Base-by-base conservation (phyloP, 2,113 vertebrate genomes). In the Vanacampus margaritifer region DNA sequence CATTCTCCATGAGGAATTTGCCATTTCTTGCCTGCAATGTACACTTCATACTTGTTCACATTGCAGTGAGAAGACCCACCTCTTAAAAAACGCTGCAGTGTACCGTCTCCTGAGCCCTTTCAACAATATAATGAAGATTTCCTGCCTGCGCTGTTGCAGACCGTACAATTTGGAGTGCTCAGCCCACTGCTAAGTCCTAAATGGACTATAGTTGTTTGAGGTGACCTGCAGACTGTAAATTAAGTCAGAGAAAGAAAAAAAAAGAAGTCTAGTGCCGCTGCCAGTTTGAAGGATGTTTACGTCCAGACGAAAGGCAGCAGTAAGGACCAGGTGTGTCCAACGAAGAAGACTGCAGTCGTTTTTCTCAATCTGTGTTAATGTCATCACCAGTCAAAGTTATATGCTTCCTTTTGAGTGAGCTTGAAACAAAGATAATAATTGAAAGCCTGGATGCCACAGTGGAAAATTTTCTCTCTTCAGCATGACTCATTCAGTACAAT, bases 81-180 rank as follows among this genome's bases (percentile, higher is more conserved):
- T 53, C n/a, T 74, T 65, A 54, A 59, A 61, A 54, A 71, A 76
- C 45, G 12, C 57, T 62, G 56, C 39, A 69, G 7, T 39, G 28
- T 32, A 11, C 32, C 13, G 3, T 73, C 57, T 63, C 58, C 62
- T 23, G 41, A 66, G 71, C 59, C 41, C 19, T 64, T 67, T 69
- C 64, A 66, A 76, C 67, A 46, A 9, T 32, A 56, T 5, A 83
- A 66, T 67, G 72, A 68, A 68, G 57, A 68, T 71, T 69, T 41
- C 6, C 60, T 57, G 48, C 35, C 36, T 64, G 39, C 39, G n/a
- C 48, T 56, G 41, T 54, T 32, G 67, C 60, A 73, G 61, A 50
- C 64, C 50, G 35, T 58, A 46, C 48, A 72, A 74, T 74, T 41
- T 69, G 54, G 66, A 59, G 41, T 60, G 70, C 43, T 35, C 53